Base-by-base conservation (phyloP, 2,888 invertebrate genomes). In the Cosmorhoe ocellata region DNA sequence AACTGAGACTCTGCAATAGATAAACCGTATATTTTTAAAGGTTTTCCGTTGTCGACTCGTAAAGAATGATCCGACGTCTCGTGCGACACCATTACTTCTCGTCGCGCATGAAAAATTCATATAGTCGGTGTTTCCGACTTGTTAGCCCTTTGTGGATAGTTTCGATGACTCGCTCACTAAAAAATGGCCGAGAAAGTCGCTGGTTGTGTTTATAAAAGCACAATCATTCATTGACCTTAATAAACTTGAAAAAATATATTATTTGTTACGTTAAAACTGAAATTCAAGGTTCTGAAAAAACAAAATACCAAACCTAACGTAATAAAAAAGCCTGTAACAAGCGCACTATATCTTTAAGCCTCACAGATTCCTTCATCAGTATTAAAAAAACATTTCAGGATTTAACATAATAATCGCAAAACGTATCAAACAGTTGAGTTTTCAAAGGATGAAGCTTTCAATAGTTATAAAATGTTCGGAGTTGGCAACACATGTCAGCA, bases 51-150 rank as follows among this genome's bases (percentile, higher is more conserved):
- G 84, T 86, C 83, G 77, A 74, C 76, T 87, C 88, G 85, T 89
- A 89, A 90, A 90, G 86, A 89, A 88, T 89, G 89, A 89, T 86
- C 81, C 85, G 70, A 63, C 72, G 83, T 84, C 81, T 83, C 77
- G 67, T 65, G 81, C 79, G 79, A 76, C 78, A 81, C 86, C 85
- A 86, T 87, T 88, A 87, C 82, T 86, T 76, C 78, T 81, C 67
- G 76, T 74, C 68, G 61, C 81, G 69, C 85, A 89, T 90, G 89
- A 90, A 89, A 90, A 81, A 90, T 89, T 89, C 89, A 89, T 90
- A 82, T 67, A 73, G 69, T 2, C 34, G 31, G 36, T 48, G 53
- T 44, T 37, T 31, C 44, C 42, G 34, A 47, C 52, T 47, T 48
- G 44, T 45, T 44, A 41, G 43, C 36, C 52, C 43, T 53, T 32